phyloP scores from a whole-genome alignment of 2,113 vertebrate genomes.

The Platichthys flesus region DNA sequence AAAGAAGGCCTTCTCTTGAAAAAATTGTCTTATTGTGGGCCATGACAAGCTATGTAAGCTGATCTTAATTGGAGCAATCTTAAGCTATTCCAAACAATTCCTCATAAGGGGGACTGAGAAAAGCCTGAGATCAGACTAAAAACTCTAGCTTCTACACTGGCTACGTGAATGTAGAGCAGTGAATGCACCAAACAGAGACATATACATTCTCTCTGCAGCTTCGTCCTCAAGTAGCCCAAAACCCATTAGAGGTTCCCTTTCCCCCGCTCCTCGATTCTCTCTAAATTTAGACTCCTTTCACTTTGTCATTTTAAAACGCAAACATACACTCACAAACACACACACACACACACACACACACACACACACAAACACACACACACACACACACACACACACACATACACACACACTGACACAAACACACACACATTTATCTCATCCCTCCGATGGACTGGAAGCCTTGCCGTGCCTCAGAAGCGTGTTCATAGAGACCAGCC shows the following conservation, averaged over 20 bases:
- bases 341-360: not conserved
- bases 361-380: not conserved
- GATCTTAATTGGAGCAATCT: conserved; percentile 18
- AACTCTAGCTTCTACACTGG: not conserved
- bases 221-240: conserved; percentile 23
- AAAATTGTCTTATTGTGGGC: conserved; percentile 17
- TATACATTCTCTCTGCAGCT: not conserved
- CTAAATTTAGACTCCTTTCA: conserved; percentile 35
- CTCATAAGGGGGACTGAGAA: not conserved
- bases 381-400: not conserved
- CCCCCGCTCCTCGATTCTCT: not conserved
- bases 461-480: conserved; percentile 9
- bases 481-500: conserved; percentile 5
- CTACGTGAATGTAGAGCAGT: not conserved
- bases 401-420: no score
- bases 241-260: conserved; percentile 34
- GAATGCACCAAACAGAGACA: not conserved
- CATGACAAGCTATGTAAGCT: not conserved
- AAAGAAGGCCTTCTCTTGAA: not conserved
- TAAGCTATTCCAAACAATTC: conserved; percentile 22
- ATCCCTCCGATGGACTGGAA: conserved; percentile 11
- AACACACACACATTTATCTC: no score
- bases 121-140: not conserved
- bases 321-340: not conserved
- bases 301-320: not conserved